A percentile compares a stretch with the other conserved stretches of the same genome.
Evolutionary conservation across 2,113 vertebrate genomes (phyloP).

Genomic region (Carassius gibelio): DNA sequence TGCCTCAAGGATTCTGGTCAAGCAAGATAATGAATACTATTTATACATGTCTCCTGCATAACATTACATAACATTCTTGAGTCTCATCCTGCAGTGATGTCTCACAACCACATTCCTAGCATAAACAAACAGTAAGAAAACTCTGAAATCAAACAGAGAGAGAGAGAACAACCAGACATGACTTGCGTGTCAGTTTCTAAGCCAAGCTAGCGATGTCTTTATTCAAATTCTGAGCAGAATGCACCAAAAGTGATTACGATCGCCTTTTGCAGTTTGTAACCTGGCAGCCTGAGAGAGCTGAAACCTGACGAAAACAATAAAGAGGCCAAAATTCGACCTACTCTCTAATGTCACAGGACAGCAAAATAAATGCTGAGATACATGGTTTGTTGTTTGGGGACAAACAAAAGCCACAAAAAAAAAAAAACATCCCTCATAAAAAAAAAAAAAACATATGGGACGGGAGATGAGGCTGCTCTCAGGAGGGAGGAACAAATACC

Average conservation of each 20-base stretch:
- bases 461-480: neutral
- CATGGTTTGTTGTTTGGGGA: slow-evolving; percentile 14
- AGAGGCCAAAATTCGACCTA: neutral
- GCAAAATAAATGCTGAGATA: slow-evolving; percentile 17
- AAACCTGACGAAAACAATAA: slow-evolving; percentile 30
- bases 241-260: slow-evolving; percentile 30
- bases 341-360: slow-evolving; percentile 35
- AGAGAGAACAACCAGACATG: slow-evolving; percentile 5
- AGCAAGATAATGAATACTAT: slow-evolving; percentile 19
- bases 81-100: slow-evolving; percentile 12
- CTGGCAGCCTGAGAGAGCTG: slow-evolving; percentile 2
- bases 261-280: slow-evolving; percentile 13
- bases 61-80: neutral
- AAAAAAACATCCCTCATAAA: slow-evolving; percentile 20
- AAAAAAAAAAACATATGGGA: neutral
- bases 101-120: slow-evolving; percentile 29
- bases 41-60: slow-evolving; percentile 8
- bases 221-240: neutral
- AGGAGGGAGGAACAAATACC: neutral
- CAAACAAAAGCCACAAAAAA: slow-evolving; percentile 39
- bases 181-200: slow-evolving; percentile 2
- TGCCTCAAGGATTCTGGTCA: slow-evolving; percentile 21
- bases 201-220: slow-evolving; percentile 12
- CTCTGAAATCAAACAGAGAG: neutral
- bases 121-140: slow-evolving; percentile 14